These are phyloP conservation scores for Drosophila seguyi DNA, from an alignment of 1,140 invertebrate species.

Conservation along the genomic window DNA sequence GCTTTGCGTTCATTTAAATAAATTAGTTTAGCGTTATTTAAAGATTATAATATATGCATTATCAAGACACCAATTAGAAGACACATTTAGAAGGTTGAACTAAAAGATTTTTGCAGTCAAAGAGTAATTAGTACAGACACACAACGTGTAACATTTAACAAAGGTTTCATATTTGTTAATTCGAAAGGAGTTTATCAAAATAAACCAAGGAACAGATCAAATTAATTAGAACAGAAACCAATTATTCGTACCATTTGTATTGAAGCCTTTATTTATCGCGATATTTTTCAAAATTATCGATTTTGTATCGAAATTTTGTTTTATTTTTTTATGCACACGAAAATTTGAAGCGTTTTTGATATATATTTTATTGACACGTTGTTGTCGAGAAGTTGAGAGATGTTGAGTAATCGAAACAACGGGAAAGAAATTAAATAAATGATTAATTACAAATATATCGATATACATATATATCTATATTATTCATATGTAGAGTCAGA, in stretches of 20 bases:
- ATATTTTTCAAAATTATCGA: constrained; percentile 38
- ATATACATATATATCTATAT: constrained; percentile 57
- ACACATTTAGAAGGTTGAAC: constrained; percentile 33
- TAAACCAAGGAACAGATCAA: constrained; percentile 52
- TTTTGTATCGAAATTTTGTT: constrained; percentile 19
- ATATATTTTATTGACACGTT: constrained; percentile 39
- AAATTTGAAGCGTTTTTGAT: constrained; percentile 67
- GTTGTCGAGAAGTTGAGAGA: constrained; percentile 70
- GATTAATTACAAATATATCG: constrained; percentile 77
- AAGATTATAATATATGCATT: background rate
- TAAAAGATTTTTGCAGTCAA: constrained; percentile 45
- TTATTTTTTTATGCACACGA: constrained; percentile 41
- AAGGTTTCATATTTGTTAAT: constrained; percentile 43
- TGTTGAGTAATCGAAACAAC: constrained; percentile 71
- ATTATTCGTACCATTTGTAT: constrained; percentile 84
- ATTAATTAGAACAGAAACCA: constrained; percentile 56
- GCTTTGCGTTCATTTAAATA: constrained; percentile 5
- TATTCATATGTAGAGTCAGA: constrained; percentile 53
- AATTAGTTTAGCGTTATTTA: constrained; percentile 22
- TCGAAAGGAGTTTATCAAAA: constrained; percentile 44
- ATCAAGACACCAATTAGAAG: constrained; percentile 39
- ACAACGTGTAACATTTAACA: constrained; percentile 68
- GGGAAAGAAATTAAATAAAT: constrained; percentile 80
- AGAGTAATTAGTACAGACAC: constrained; percentile 44
- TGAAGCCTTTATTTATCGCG: constrained; percentile 72